Evolutionary conservation across 2,797 vertebrate species (phyloP), one percentile per base, ranked within the genome.

Genomic region (Protosalanx chinensis): DNA sequence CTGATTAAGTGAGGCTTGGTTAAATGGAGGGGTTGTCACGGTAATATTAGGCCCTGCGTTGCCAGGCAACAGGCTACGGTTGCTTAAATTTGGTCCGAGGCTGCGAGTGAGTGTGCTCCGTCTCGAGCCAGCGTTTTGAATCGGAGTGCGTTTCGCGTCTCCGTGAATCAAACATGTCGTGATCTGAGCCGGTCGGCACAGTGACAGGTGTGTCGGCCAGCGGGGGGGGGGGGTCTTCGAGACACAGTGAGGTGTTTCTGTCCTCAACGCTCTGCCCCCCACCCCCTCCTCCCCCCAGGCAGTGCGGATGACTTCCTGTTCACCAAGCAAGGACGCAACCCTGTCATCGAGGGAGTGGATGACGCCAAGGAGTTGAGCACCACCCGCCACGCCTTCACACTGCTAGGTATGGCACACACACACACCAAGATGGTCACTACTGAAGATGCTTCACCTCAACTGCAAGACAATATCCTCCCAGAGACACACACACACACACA

Each of bases 261-360:
- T 56, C 51, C 51, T 70, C 1, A 29, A 15, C 23, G 63, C 56
- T 32, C 3, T 73, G n/a, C 53, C 15, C 29, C 57, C 27, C 57
- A 30, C 29, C 30, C 29, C 30, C 4, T 18, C 37, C n/a, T 6
- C 66, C 66, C 30, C 3, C 2, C 78, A 99, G 98, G 93, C 65
- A 91, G 82, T 41, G 97, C 97, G 61, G 88, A 93, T 76, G 86
- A 87, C 79, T 99, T 98, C 81, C 88, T 93, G 83, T 99, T 97
- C 80, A 99, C 98, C 0, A 95, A 93, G 60, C 96, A 98, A 88
- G 97, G 98, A 53, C 88, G 94, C 72, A 98, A 93, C 77, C 95
- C 97, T 0, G 90, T 95, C 66, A 99, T 99, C 37, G 94, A 93
- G 1, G 96, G 96, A 6, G 91, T 99, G 32, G 94, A 98, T 10